These are phyloP conservation scores for Cenopis cana DNA, from an alignment of 2,888 invertebrate genomes.

Conservation along the genomic window DNA sequence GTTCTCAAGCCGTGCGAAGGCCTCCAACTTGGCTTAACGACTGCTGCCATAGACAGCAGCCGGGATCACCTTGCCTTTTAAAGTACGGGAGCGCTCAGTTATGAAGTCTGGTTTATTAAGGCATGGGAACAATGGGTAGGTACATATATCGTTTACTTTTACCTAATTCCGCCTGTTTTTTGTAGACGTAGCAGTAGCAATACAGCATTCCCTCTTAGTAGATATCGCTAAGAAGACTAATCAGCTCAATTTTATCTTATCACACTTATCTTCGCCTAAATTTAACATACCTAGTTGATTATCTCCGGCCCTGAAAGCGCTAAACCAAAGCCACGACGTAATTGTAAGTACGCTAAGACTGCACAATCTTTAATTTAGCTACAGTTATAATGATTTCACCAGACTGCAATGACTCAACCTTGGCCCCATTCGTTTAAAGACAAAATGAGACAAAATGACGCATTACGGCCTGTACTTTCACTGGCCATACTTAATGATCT, in stretches of 20 bases:
- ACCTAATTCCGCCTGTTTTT: neutral
- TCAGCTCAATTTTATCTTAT: constrained; percentile 23
- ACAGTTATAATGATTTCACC: constrained; percentile 40
- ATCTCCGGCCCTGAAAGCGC: constrained; percentile 12
- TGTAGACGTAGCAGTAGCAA: neutral
- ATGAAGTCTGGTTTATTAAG: no score
- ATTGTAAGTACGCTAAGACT: constrained; percentile 1
- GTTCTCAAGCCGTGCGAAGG: no score
- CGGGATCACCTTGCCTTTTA: no score
- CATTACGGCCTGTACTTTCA: constrained; percentile 35
- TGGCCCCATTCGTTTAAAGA: constrained; percentile 34
- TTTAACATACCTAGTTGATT: constrained; percentile 14
- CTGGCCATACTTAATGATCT: constrained; percentile 32
- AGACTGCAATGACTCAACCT: constrained; percentile 42
- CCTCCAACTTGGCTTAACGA: no score
- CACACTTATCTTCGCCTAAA: constrained; percentile 9
- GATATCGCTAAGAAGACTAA: constrained; percentile 6
- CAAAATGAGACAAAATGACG: constrained; percentile 34
- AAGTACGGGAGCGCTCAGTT: no score
- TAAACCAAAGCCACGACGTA: neutral
- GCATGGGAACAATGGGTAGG: no score
- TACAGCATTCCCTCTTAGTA: constrained; percentile 1
- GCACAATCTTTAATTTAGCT: constrained; percentile 2
- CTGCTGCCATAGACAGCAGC: no score
- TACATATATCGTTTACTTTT: neutral